phyloP scores from a whole-genome alignment of 35 echinoderm and acorn worm species.

The Lytechinus variegatus region DNA sequence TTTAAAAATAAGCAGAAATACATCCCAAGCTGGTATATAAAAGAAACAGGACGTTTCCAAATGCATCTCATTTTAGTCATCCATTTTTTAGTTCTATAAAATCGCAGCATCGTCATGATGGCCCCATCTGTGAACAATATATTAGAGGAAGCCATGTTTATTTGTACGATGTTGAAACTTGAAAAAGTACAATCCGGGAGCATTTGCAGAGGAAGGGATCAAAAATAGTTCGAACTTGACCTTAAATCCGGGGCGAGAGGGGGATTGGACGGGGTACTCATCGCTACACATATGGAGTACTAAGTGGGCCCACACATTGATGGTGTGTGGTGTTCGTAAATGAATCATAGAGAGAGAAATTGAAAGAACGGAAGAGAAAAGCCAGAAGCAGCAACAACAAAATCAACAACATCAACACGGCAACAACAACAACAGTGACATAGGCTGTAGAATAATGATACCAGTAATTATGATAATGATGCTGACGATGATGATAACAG shows the following conservation, averaged over 20 bases:
- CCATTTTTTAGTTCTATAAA: not conserved
- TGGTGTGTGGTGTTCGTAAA: not conserved
- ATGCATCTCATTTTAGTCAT: not conserved
- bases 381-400: no score
- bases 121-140: not conserved
- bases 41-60: not conserved
- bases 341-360: not conserved
- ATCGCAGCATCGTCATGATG: not conserved
- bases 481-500: no score
- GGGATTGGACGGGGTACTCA: not conserved
- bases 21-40: not conserved
- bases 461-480: no score
- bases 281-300: not conserved
- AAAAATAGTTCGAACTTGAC: not conserved
- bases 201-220: not conserved
- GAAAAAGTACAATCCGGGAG: slow-evolving; percentile 2
- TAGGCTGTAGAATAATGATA: no score
- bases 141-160: not conserved
- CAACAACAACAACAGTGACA: no score
- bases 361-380: not conserved
- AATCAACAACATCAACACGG: no score
- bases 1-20: no score
- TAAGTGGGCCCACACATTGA: slow-evolving; percentile 8
- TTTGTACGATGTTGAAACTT: slow-evolving; percentile 19
- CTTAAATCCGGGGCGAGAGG: not conserved